Conservation (phyloP, 1,140 invertebrate genomes). For the Ips typographus region DNA sequence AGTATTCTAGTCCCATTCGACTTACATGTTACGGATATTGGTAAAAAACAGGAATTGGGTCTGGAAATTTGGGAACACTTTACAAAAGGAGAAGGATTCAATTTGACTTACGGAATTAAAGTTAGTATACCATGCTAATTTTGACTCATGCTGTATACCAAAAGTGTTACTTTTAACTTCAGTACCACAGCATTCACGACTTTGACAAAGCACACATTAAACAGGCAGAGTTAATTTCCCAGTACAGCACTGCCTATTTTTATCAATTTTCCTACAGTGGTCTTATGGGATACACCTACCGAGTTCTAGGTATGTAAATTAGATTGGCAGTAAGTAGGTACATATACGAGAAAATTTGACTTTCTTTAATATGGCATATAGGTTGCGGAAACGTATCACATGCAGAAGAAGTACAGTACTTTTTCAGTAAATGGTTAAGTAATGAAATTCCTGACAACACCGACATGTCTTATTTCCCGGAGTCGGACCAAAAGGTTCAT, state of each 20-base stretch:
- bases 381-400: conserved; percentile 30
- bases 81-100: conserved; percentile 15
- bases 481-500: conserved; percentile 23
- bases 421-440: conserved; percentile 34
- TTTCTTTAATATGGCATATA: background rate
- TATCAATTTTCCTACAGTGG: conserved; percentile 30
- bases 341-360: background rate
- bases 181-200: conserved; percentile 30
- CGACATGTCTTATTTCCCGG: conserved; percentile 29
- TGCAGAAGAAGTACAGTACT: conserved; percentile 28
- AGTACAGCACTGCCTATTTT: conserved; percentile 23
- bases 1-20: conserved; percentile 28
- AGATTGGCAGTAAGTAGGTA: no score
- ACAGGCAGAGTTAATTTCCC: conserved; percentile 24
- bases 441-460: conserved; percentile 31
- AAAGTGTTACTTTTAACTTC: background rate
- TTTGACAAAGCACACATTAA: conserved; percentile 30
- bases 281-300: conserved; percentile 19
- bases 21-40: conserved; percentile 16
- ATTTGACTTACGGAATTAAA: conserved; percentile 12
- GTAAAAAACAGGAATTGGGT: conserved; percentile 8
- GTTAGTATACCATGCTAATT: background rate
- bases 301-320: background rate
- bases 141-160: no score
- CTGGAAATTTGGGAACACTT: conserved; percentile 15